Conservation (phyloP, 2,888 invertebrate genomes). For the Phyllotreta cruciferae region DNA sequence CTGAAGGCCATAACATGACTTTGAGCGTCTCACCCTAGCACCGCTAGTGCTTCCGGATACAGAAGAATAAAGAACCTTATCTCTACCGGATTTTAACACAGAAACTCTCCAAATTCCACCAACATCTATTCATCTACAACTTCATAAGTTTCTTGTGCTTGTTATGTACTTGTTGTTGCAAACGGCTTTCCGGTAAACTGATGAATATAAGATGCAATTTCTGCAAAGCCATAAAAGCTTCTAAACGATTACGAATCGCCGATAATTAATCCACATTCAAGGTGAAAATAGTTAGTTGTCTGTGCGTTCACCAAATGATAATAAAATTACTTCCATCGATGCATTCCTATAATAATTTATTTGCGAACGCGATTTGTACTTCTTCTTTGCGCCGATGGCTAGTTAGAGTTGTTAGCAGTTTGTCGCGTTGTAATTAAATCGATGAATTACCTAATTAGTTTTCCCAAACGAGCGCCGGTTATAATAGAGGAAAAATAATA, state of each 20-base stretch:
- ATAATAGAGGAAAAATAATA: constrained; percentile 14
- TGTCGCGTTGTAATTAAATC: no score
- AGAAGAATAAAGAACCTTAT: constrained; percentile 2
- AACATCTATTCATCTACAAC: no score
- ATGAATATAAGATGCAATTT: constrained; percentile 11
- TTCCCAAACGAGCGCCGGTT: no score
- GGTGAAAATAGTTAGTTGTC: constrained; percentile 13
- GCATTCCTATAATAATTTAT: neutral
- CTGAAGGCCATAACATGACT: constrained; percentile 58
- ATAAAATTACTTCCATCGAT: neutral
- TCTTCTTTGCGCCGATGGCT: no score
- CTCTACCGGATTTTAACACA: no score
- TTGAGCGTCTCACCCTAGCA: constrained; percentile 58
- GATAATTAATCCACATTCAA: constrained; percentile 20
- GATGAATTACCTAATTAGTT: no score
- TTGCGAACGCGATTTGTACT: no score
- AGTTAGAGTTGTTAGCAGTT: no score
- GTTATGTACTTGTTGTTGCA: no score
- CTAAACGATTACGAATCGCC: constrained; percentile 10
- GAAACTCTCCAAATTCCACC: no score
- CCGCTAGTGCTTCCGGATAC: constrained; percentile 38
- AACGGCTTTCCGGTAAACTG: neutral
- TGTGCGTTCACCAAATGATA: constrained; percentile 10
- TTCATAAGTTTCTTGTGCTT: no score
- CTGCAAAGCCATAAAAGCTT: constrained; percentile 10